Evolutionary conservation across 2,888 invertebrate genomes (phyloP), one percentile per base, ranked within the genome.

Genomic region (Drosophila bunnanda): DNA sequence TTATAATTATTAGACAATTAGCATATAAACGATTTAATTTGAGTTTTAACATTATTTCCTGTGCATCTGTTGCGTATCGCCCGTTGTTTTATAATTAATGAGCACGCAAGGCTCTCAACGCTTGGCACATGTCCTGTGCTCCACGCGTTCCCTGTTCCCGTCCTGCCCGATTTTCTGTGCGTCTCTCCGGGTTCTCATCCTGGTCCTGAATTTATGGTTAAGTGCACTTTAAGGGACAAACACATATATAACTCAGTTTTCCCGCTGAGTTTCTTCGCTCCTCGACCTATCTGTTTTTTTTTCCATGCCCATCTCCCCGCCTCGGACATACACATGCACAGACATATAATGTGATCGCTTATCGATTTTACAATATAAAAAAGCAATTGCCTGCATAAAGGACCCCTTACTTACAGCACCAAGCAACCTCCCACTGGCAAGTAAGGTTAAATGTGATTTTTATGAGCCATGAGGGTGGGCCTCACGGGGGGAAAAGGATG

Each of bases 291-390:
- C 71, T 71, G 81, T 39, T 41, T 36, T 41, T 55, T 41, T 32
- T n/a, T 17, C 44, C 17, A 4, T 22, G 50, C 30, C 22, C 28
- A n/a, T n/a, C n/a, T 13, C 28, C 20, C 20, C 25, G 10, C 41
- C 38, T 70, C 25, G 28, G 25, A 34, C 46, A 25, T 22, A 34
- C 20, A 50, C 56, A 44, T 48, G 56, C 32, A 41, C 30, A 50
- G 77, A 69, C 78, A 75, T 77, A 89, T 89, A 82, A 88, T 89
- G 81, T 80, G 82, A 90, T 82, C 81, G 88, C 76, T 85, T 90
- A 89, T 90, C 90, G 85, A 86, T 86, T 86, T 86, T 89, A 80
- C 90, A 85, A 79, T 90, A 88, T 83, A 83, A 86, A 86, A 82
- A 89, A 71, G 89, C 89, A 88, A 89, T 83, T 88, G 87, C 83